Base-by-base conservation (phyloP, 2,797 vertebrate genomes). In the Characodon lateralis region DNA sequence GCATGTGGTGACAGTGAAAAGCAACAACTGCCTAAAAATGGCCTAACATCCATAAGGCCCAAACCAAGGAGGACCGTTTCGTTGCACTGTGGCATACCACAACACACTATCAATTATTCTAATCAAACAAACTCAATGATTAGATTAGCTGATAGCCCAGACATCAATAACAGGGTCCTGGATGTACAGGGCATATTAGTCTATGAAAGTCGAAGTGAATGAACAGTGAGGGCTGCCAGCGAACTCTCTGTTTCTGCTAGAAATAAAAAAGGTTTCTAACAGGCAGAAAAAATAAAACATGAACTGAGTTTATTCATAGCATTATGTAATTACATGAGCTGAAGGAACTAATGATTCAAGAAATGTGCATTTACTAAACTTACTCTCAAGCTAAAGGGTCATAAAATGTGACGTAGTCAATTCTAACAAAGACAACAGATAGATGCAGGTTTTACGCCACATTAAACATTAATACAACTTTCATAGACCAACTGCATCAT, bases 91-190 rank as follows among this genome's bases (percentile, higher is more conserved):
- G 71, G 46, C 72, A 86, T 93, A 84, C 85, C 74, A n/a, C 31
- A 35, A 2, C 31, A 35, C n/a, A 43, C 87, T 88, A 92, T 93
- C 91, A 95, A 93, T 94, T 94, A 93, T 89, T 91, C 87, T 92
- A 89, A 93, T 93, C 92, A 94, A 93, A 93, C 89, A 92, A 2
- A 35, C 31, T 35, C 31, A 35, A 83, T 71, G 82, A 50, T 79
- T 77, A 90, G 82, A 73, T 83, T 79, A 58, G 28, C 51, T 78
- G 78, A 87, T 75, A 77, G 80, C 26, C 84, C 74, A 20, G 70
- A 41, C 18, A 10, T 7, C 3, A 41, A 66, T 75, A 48, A 71
- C 82, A 76, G 73, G 82, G 70, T 74, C 76, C 72, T 66, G 12
- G 82, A 72, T 51, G 46, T 75, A 12, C 7, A 43, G 22, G 18